Percentiles rank a stretch among this genome's conserved stretches.
Evolutionary conservation across 64 coral and sea anemone genomes (phyloP).

Genomic region (Catalaphyllia jardinei): DNA sequence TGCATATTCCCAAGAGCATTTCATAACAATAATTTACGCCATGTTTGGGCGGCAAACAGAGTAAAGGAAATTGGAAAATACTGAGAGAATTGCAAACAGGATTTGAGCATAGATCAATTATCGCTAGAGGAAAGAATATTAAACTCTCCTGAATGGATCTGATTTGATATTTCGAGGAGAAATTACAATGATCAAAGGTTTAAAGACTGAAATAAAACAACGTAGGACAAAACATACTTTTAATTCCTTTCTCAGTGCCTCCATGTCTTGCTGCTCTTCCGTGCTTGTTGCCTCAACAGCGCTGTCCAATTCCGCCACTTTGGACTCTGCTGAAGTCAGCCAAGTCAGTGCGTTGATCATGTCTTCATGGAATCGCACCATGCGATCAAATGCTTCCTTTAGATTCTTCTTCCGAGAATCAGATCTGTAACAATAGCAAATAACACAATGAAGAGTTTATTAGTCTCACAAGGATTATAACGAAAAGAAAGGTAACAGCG

Average conservation of each 20-base stretch:
- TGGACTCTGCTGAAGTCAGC: constrained; percentile 90
- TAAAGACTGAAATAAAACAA: not conserved
- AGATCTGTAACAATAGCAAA: constrained; percentile 42
- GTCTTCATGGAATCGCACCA: constrained; percentile 94
- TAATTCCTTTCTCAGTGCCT: constrained; percentile 76
- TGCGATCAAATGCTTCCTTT: constrained; percentile 88
- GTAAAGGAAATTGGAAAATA: too few relatives aligned
- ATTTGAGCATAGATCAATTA: too few relatives aligned
- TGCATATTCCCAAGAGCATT: too few relatives aligned
- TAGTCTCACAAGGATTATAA: too few relatives aligned
- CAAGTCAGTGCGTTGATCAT: constrained; percentile 96
- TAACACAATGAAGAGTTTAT: not conserved
- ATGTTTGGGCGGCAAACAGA: too few relatives aligned
- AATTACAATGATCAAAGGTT: not conserved
- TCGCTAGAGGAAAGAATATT: too few relatives aligned
- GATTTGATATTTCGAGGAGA: not conserved
- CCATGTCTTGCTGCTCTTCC: constrained; percentile 72
- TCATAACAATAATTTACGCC: too few relatives aligned
- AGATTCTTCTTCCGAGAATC: constrained; percentile 82
- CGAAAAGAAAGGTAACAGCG: too few relatives aligned
- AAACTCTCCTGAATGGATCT: too few relatives aligned
- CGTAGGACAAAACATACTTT: constrained; percentile 43
- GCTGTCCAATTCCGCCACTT: constrained; percentile 92
- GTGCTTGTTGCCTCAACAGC: constrained; percentile 80
- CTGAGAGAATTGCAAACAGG: too few relatives aligned